Base-by-base conservation (phyloP, 2,888 invertebrate genomes). In the Drosophila falleni region DNA sequence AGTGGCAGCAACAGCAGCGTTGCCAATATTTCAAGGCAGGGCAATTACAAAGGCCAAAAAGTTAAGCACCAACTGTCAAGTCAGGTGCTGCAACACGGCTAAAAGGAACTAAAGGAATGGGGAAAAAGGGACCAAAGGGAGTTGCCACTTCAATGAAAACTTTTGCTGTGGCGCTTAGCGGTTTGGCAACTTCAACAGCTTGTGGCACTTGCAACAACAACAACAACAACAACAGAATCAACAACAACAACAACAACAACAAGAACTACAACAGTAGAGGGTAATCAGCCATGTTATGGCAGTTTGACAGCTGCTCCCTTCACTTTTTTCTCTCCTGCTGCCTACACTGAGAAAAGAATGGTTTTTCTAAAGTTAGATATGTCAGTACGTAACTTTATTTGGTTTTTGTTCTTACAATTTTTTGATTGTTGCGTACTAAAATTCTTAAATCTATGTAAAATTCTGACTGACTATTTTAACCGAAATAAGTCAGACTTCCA, bases 81-180 rank as follows among this genome's bases (percentile, higher is more conserved):
- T 62, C 70, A 73, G 75, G 69, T 73, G 78, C 10, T 39, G 39
- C 37, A 29, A 16, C 39, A 54, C 26, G 35, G 69, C 59, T 31
- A 44, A 58, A 55, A 26, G 23, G 26, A 33, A 44, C 37, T 37
- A 19, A 33, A 13, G 26, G 33, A 6, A 37, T 29, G 5, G 37
- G 5, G 11, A 8, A 6, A 8, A 31, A 15, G 2, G 49, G 58
- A 46, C 47, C 31, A 58, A 33, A 31, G 42, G 11, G 15, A 56
- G 62, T 68, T 71, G 78, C 62, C 85, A 80, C 82, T 84, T 82
- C 82, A 87, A 87, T 82, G 84, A 84, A 87, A 84, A 84, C 85
- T 87, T 87, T 81, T 76, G 66, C 79, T 50, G 74, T 59, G 69
- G 82, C 80, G 87, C 80, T 84, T 84, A 87, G 84, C 80, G 85